Evolutionary conservation across 1,140 invertebrate genomes (phyloP).

Genomic region (Diplogasteroides magnus): DNA sequence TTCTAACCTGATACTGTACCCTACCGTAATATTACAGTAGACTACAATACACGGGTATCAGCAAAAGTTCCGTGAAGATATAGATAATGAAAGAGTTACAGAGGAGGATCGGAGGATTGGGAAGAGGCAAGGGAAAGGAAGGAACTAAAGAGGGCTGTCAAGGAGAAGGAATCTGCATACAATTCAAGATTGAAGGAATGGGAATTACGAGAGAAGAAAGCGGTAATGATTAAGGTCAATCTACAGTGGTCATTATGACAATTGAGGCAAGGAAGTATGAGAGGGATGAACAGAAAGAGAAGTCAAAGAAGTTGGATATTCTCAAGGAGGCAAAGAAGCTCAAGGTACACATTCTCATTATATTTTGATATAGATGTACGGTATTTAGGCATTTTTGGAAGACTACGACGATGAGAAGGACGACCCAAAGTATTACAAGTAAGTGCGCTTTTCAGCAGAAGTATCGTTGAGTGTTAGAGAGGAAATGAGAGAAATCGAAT

Average conservation of each 20-base stretch:
- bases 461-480: not conserved
- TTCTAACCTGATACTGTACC: too few species aligned
- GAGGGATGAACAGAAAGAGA: slow-evolving; percentile 74
- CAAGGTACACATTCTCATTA: too few species aligned
- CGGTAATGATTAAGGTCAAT: slow-evolving; percentile 13
- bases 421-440: slow-evolving; percentile 92
- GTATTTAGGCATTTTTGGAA: slow-evolving; percentile 92
- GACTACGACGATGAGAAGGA: slow-evolving; percentile 97
- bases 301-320: not conserved
- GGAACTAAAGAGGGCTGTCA: slow-evolving; percentile 16
- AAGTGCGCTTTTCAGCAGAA: slow-evolving; percentile 12
- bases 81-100: not conserved
- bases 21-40: too few species aligned
- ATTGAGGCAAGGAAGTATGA: slow-evolving; percentile 86
- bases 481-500: slow-evolving; percentile 15
- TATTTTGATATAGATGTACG: too few species aligned
- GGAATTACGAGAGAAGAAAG: slow-evolving; percentile 73
- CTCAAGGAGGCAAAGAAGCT: slow-evolving; percentile 75
- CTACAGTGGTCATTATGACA: not conserved
- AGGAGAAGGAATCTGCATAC: slow-evolving; percentile 30
- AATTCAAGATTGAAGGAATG: slow-evolving; percentile 60
- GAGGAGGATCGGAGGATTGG: slow-evolving; percentile 9
- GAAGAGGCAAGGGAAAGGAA: slow-evolving; percentile 25
- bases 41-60: too few species aligned
- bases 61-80: too few species aligned